A percentile compares a stretch with the other conserved stretches of the same genome.
Conservation (phyloP, 1,140 invertebrate genomes). For the Stenopsyche tienmushanensis region DNA sequence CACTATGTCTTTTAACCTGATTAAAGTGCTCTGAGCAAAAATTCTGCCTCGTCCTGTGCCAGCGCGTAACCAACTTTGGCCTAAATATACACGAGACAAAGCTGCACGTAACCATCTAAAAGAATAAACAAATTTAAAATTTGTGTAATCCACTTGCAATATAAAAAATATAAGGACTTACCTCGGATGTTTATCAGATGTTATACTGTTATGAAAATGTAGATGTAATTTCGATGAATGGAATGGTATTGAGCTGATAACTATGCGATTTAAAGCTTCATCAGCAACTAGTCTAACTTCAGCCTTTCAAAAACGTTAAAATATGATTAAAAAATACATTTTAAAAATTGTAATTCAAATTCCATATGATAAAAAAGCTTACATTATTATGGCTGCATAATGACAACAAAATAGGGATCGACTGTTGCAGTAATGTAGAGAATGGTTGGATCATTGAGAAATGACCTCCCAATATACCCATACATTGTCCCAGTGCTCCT, state of each 20-base stretch:
- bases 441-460: conserved; percentile 52
- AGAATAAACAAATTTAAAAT: not conserved
- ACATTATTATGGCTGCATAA: conserved; percentile 54
- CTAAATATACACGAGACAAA: conserved; percentile 50
- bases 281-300: conserved; percentile 53
- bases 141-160: not conserved
- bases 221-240: conserved; percentile 53
- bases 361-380: conserved; percentile 45
- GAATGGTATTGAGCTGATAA: conserved; percentile 52
- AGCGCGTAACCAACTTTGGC: conserved; percentile 52
- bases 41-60: conserved; percentile 52
- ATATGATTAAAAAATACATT: not conserved
- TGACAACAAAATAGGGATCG: conserved; percentile 49
- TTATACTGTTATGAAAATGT: conserved; percentile 52
- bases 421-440: conserved; percentile 49
- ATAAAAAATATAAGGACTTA: conserved; percentile 34
- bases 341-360: too few relatives aligned
- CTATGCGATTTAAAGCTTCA: conserved; percentile 52
- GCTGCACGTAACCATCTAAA: conserved; percentile 54
- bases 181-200: conserved; percentile 51
- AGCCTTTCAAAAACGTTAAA: conserved; percentile 44
- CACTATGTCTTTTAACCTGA: conserved; percentile 51
- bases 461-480: conserved; percentile 50
- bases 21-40: conserved; percentile 52
- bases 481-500: conserved; percentile 50